Evolutionary conservation across 2,113 vertebrate species (phyloP).

Genomic region (Centrocercus urophasianus): DNA sequence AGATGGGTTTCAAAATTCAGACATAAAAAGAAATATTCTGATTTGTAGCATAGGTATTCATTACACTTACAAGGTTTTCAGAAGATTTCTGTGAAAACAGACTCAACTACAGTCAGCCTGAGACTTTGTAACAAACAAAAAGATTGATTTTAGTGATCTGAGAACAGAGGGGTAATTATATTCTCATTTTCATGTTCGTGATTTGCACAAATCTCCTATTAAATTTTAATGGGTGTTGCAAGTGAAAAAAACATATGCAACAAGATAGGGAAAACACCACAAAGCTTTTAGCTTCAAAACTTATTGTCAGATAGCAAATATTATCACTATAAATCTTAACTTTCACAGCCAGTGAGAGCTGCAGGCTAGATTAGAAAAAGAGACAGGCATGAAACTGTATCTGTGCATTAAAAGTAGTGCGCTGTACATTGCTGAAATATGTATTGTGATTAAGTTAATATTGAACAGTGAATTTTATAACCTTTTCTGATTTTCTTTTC

Average conservation of each 20-base stretch:
- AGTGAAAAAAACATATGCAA: conserved; percentile 52
- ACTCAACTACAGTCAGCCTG: neutral
- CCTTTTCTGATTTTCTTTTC: conserved; percentile 50
- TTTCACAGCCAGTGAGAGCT: conserved; percentile 26
- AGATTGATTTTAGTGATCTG: conserved; percentile 62
- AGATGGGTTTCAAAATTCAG: conserved; percentile 13
- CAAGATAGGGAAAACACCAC: conserved; percentile 27
- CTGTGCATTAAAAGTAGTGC: conserved; percentile 17
- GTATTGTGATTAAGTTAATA: conserved; percentile 58
- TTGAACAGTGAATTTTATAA: conserved; percentile 39
- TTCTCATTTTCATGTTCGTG: conserved; percentile 62
- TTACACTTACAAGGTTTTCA: neutral
- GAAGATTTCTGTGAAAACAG: neutral
- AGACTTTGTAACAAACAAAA: conserved; percentile 35
- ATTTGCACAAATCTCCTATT: conserved; percentile 61
- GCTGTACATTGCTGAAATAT: conserved; percentile 36
- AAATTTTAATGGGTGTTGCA: conserved; percentile 55
- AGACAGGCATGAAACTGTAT: neutral
- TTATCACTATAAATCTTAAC: conserved; percentile 43
- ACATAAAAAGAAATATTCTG: neutral
- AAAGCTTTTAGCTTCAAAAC: conserved; percentile 49
- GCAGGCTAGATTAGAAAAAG: conserved; percentile 41
- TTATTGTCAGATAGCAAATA: conserved; percentile 62
- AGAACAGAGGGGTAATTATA: conserved; percentile 67
- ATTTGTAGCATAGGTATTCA: neutral